A percentile compares a stretch with the other conserved stretches of the same genome.
These are phyloP conservation scores for Erythrocercus mccallii DNA, from an alignment of 2,113 vertebrate genomes.

Conservation along the genomic window DNA sequence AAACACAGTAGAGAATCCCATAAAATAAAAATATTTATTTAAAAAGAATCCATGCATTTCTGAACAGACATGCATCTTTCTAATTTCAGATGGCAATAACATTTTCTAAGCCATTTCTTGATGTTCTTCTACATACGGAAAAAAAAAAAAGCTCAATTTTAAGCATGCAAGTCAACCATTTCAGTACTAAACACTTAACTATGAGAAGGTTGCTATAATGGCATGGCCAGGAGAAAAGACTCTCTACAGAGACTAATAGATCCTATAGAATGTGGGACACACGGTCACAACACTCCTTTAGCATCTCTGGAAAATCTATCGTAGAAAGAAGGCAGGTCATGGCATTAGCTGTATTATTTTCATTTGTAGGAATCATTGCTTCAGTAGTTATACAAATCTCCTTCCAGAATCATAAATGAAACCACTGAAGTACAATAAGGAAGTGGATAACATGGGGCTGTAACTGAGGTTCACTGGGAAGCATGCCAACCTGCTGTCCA, in stretches of 20 bases:
- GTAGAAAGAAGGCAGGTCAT: not conserved
- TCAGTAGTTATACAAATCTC: not conserved
- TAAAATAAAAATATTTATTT: not conserved
- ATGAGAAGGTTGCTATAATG: not conserved
- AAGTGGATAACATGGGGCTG: not conserved
- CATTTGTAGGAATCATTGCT: not conserved
- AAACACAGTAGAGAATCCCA: not conserved
- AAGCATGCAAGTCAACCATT: not conserved
- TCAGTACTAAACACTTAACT: not conserved
- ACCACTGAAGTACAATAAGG: not conserved
- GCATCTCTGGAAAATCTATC: not conserved
- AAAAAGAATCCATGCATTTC: not conserved
- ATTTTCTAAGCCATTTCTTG: not conserved
- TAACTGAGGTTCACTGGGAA: not conserved
- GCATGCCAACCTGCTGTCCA: rapidly evolving
- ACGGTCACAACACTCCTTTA: not conserved
- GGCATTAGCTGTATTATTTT: not conserved
- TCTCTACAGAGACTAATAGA: rapidly evolving
- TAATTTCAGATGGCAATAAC: not conserved
- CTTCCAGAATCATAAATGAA: not conserved
- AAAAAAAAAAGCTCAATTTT: not conserved
- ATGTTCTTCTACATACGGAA: not conserved
- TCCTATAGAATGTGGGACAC: rapidly evolving
- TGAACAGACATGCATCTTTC: not conserved
- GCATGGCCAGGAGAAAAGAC: not conserved